Percentiles rank a stretch among this genome's conserved stretches.
phyloP scores from a whole-genome alignment of 2,113 vertebrate genomes.

The Leucopternis melanops region DNA sequence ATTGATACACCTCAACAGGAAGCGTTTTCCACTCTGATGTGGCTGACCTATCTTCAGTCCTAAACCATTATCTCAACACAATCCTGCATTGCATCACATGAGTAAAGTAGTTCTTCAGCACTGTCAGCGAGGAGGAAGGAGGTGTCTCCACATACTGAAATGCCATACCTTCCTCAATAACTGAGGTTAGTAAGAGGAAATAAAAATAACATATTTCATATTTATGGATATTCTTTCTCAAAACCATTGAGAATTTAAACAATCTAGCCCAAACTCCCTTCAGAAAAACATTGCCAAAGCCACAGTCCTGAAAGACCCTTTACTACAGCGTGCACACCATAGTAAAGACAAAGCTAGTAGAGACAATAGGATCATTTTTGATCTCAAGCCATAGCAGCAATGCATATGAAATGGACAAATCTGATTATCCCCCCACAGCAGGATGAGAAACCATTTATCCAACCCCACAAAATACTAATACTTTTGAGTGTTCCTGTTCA shows the following conservation, averaged over 20 bases:
- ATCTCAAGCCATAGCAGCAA: neutral
- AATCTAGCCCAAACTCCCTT: neutral
- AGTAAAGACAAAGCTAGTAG: neutral
- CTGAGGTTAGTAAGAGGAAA: neutral
- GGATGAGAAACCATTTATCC: neutral
- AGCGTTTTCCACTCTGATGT: neutral
- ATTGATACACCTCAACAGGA: neutral
- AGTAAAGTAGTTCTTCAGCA: neutral
- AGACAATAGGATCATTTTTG: neutral
- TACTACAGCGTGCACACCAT: neutral
- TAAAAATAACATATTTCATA: neutral
- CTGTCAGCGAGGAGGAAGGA: neutral
- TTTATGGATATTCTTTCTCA: neutral
- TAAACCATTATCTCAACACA: neutral
- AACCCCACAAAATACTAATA: neutral
- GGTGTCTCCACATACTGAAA: neutral
- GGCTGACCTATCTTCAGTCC: neutral
- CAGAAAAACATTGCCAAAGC: neutral
- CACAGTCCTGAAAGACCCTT: neutral
- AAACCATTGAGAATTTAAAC: neutral
- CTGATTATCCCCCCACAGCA: neutral
- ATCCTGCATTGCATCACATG: neutral
- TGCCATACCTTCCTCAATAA: neutral
- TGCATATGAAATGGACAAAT: neutral
- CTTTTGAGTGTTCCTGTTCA: neutral